phyloP scores from a whole-genome alignment of 2,113 vertebrate genomes.

The Notiomystis cincta region DNA sequence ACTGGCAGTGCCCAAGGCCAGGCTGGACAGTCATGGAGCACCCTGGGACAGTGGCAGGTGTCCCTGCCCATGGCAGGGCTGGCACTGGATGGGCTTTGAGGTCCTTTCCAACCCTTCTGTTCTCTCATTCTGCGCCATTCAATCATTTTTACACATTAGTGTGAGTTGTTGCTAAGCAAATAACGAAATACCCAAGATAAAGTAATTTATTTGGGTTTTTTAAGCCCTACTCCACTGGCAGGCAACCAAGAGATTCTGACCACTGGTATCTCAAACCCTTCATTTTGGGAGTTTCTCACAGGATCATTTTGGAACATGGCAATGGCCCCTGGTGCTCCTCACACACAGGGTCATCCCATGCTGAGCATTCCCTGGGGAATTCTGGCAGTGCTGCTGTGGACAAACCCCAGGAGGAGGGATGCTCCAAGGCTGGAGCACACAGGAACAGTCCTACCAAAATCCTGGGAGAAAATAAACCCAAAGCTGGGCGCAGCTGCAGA shows the following conservation, averaged over 20 bases:
- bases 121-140: not conserved
- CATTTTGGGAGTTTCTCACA: not conserved
- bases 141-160: not conserved
- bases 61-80: not conserved
- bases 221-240: not conserved
- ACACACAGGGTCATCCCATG: fast-evolving
- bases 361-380: fast-evolving
- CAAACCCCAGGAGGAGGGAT: not conserved
- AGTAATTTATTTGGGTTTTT: fast-evolving
- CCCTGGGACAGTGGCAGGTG: fast-evolving
- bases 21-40: fast-evolving
- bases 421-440: not conserved
- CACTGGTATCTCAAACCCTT: not conserved
- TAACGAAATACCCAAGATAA: not conserved
- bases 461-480: not conserved
- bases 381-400: not conserved
- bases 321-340: not conserved
- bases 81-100: not conserved
- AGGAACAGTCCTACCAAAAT: not conserved
- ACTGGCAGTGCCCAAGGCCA: not conserved
- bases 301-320: fast-evolving
- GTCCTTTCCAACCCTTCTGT: not conserved
- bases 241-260: not conserved
- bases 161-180: not conserved
- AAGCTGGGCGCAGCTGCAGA: fast-evolving